A percentile compares a stretch with the other conserved stretches of the same genome.
These are phyloP conservation scores for Carpatolechia fugitivella DNA, from an alignment of 2,888 invertebrate species.

Conservation along the genomic window DNA sequence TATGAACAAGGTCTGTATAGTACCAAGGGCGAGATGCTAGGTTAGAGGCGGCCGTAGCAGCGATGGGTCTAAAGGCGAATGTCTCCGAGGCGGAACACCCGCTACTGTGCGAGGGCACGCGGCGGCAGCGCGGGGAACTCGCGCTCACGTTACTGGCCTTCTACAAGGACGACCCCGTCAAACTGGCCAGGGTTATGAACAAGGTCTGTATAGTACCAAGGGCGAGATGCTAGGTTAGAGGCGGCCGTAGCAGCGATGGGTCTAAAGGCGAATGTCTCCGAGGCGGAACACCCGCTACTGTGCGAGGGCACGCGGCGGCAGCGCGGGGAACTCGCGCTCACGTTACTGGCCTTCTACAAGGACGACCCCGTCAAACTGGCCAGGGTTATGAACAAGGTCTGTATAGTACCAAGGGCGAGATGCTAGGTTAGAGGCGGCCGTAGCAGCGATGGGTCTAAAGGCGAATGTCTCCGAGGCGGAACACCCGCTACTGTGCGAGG, in stretches of 20 bases:
- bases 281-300: slow-evolving; percentile 97
- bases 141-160: slow-evolving; percentile 93
- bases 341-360: slow-evolving; percentile 95
- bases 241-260: slow-evolving; percentile 97
- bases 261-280: slow-evolving; percentile 96
- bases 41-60: slow-evolving; percentile 97
- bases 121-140: slow-evolving; percentile 94
- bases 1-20: slow-evolving; percentile 88
- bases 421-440: slow-evolving; percentile 97
- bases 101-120: slow-evolving; percentile 95
- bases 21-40: slow-evolving; percentile 95
- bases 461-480: slow-evolving; percentile 98
- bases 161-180: slow-evolving; percentile 97
- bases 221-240: slow-evolving; percentile 96
- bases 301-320: slow-evolving; percentile 97
- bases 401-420: no score
- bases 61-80: slow-evolving; percentile 95
- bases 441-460: slow-evolving; percentile 95
- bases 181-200: slow-evolving; percentile 95
- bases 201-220: no score
- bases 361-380: slow-evolving; percentile 96
- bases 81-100: slow-evolving; percentile 99
- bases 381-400: slow-evolving; percentile 90
- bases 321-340: slow-evolving; percentile 94
- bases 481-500: slow-evolving; percentile 97